Conservation (phyloP, 2,113 vertebrate species). For the Emydocephalus ijimae region DNA sequence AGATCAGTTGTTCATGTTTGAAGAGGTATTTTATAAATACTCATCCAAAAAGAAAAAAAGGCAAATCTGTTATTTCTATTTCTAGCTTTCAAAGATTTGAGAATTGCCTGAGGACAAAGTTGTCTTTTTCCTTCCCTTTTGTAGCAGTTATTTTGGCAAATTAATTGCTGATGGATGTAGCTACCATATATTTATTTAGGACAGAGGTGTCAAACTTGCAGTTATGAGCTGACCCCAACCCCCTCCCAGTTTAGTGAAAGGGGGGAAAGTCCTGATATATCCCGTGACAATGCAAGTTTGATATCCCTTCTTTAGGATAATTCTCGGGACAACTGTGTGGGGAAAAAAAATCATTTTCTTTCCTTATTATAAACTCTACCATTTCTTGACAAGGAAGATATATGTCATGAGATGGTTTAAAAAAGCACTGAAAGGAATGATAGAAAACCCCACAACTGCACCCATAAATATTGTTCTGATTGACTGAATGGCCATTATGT, state of each 20-base stretch:
- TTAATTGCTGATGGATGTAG: slow-evolving; percentile 18
- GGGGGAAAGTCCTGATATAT: too few species aligned
- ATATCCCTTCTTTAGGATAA: neutral
- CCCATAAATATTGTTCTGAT: neutral
- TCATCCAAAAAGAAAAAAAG: neutral
- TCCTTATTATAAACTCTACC: neutral
- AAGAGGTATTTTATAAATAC: neutral
- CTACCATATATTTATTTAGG: slow-evolving; percentile 7
- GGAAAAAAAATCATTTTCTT: neutral
- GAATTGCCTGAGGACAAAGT: neutral
- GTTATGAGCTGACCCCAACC: too few species aligned
- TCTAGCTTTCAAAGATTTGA: slow-evolving; percentile 1
- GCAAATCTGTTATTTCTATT: slow-evolving; percentile 2
- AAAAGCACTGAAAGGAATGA: neutral
- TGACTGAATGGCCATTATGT: neutral
- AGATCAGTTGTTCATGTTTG: neutral
- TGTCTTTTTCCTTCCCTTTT: slow-evolving; percentile 5
- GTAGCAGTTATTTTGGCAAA: neutral
- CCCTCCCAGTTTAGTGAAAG: too few species aligned
- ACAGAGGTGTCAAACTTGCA: too few species aligned
- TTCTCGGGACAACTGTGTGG: neutral
- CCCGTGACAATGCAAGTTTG: too few species aligned
- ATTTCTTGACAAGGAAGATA: neutral
- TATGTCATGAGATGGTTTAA: neutral
- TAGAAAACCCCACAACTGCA: neutral